Evolutionary conservation across 2,888 invertebrate species (phyloP), one percentile per base, ranked within the genome.

Genomic region (Xylota segnis): DNA sequence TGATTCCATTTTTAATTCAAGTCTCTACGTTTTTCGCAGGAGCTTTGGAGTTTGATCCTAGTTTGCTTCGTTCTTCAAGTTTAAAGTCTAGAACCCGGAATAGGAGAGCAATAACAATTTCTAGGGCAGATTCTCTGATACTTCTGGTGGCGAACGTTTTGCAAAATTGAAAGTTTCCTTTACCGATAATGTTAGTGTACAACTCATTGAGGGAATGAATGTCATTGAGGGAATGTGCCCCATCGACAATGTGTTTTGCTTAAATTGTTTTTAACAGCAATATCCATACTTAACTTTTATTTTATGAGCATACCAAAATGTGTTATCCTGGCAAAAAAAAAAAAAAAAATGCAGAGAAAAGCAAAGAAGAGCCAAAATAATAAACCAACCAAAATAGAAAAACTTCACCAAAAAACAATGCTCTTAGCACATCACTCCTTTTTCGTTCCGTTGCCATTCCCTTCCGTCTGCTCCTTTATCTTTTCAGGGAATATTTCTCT

Each of bases 321-420:
- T 65, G 34, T 37, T 37, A 50, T 37, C 34, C 56, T 37, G 56
- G 9, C 56, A 59, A 37, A 7, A 10, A 40, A 40, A 40, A 5
- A 59, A 0, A 59, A 23, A 37, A 23, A 23, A 40, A 18, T n/a
- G n/a, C n/a, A n/a, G n/a, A 40, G 5, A 9, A 0, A 14, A 52
- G 37, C 23, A 34, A 70, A 16, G 14, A 56, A 32, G 9, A 43
- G 4, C 9, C 32, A 32, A 32, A 16, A 32, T n/a, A 43, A 56
- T 43, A 43, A 45, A 34, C 65, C 34, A 47, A 71, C 2, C 27
- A 34, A 59, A 68, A 52, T 68, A 27, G 68, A 16, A 40, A 43
- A 68, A 54, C 40, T 68, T 68, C 27, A 12, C 40, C 27, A 5
- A 40, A 40, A 66, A 54, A 47, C 68, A 68, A 68, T 68, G 34